Percentiles rank a stretch among this genome's conserved stretches.
Evolutionary conservation across 2,113 vertebrate genomes (phyloP).

Genomic region (Nannobrachium achirus): DNA sequence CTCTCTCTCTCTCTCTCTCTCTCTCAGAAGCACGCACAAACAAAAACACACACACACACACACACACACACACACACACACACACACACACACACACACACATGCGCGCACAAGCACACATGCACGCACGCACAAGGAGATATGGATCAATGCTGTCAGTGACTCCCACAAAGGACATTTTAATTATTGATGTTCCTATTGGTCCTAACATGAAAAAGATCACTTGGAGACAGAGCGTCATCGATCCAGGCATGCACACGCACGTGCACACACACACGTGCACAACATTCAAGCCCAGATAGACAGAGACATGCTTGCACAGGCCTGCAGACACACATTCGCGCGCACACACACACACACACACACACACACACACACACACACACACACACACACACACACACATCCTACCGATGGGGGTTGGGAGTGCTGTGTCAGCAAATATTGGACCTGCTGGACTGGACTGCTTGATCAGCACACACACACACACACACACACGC

Average conservation of each 20-base stretch:
- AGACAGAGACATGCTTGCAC: background rate
- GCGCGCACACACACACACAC: constrained; percentile 2
- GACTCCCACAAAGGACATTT: constrained; percentile 38
- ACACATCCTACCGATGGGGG: background rate
- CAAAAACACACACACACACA: background rate
- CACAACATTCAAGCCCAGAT: constrained; percentile 11
- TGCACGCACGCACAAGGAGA: constrained; percentile 4
- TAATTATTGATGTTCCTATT: constrained; percentile 54
- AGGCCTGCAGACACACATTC: background rate
- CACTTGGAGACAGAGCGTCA: constrained; percentile 28
- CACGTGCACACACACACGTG: background rate
- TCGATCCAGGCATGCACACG: constrained; percentile 8
- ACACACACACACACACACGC: constrained; percentile 10
- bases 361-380: background rate
- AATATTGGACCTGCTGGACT: constrained; percentile 4
- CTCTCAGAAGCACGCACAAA: background rate
- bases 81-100: constrained; percentile 16
- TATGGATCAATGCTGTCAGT: constrained; percentile 7
- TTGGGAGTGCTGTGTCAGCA: constrained; percentile 16
- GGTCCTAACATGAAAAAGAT: constrained; percentile 40
- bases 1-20: constrained; percentile 11
- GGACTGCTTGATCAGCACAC: constrained; percentile 25
- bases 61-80: background rate
- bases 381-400: constrained; percentile 8
- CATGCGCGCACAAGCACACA: background rate